A percentile compares a stretch with the other conserved stretches of the same genome.
These are phyloP conservation scores for Aurelia sp. DNA, from an alignment of 30 jellyfish, hydroid and myxozoan species.

Conservation along the genomic window DNA sequence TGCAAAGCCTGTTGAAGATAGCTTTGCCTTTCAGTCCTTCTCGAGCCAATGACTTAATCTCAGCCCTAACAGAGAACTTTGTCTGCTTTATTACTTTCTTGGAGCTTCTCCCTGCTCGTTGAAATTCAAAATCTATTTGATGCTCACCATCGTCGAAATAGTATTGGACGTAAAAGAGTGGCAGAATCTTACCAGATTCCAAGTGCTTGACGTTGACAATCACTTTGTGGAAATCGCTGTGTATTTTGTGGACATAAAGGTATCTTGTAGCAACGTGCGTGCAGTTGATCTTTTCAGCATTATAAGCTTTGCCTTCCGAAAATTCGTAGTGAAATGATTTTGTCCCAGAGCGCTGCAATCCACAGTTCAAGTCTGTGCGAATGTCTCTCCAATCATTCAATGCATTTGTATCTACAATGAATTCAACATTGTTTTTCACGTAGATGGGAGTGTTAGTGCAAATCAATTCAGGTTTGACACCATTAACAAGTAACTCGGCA, in stretches of 20 bases:
- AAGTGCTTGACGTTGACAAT: not conserved
- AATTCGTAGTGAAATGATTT: slow-evolving; percentile 16
- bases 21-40: slow-evolving; percentile 52
- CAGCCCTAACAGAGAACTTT: not conserved
- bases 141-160: slow-evolving; percentile 47
- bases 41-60: slow-evolving; percentile 16
- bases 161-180: not conserved
- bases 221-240: slow-evolving; percentile 59
- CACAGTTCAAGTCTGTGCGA: slow-evolving; percentile 34
- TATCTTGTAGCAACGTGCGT: slow-evolving; percentile 17
- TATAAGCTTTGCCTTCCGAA: not conserved
- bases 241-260: slow-evolving; percentile 12
- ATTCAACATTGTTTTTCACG: slow-evolving; percentile 47
- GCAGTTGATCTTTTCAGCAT: not conserved
- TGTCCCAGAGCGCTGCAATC: slow-evolving; percentile 39
- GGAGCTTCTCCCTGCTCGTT: not conserved
- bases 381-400: slow-evolving; percentile 51
- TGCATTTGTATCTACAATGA: slow-evolving; percentile 32
- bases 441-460: slow-evolving; percentile 47
- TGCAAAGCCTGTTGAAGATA: not conserved
- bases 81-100: not conserved
- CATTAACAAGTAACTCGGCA: not conserved
- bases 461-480: slow-evolving; percentile 5
- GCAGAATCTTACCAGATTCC: not conserved
- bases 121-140: not conserved